Conservation (phyloP, 1,140 invertebrate genomes). For the Drosophila albomicans region DNA sequence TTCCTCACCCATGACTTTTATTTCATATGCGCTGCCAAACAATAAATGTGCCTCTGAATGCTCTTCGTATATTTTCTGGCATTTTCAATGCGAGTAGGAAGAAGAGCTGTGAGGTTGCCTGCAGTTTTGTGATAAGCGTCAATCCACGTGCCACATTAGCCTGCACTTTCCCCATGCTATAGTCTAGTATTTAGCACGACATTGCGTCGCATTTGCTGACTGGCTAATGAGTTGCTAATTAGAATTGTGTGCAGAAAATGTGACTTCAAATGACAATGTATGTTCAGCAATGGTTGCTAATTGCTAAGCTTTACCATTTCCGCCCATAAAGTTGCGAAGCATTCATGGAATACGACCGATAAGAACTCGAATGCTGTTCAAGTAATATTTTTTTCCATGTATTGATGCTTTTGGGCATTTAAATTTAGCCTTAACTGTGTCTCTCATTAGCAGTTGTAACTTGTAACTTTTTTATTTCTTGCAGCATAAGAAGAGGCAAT, state of each 20-base stretch:
- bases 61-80: neutral
- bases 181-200: slow-evolving; percentile 8
- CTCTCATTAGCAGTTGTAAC: too few relatives aligned
- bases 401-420: too few relatives aligned
- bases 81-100: neutral
- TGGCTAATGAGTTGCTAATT: slow-evolving; percentile 78
- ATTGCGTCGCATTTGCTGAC: slow-evolving; percentile 63
- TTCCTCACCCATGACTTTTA: slow-evolving; percentile 50
- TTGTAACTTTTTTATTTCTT: too few relatives aligned
- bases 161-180: neutral
- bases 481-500: too few relatives aligned
- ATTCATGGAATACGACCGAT: neutral
- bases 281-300: slow-evolving; percentile 30
- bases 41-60: slow-evolving; percentile 47
- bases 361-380: neutral
- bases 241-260: slow-evolving; percentile 64
- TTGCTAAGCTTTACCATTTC: slow-evolving; percentile 4
- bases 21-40: slow-evolving; percentile 51
- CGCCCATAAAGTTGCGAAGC: neutral
- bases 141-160: slow-evolving; percentile 47
- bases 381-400: neutral
- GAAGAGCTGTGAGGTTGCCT: slow-evolving; percentile 35
- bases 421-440: too few relatives aligned
- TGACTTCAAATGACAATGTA: slow-evolving; percentile 65
- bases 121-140: slow-evolving; percentile 73